Conservation (phyloP, 2,113 vertebrate genomes). For the Phylloscopus trochiloides region DNA sequence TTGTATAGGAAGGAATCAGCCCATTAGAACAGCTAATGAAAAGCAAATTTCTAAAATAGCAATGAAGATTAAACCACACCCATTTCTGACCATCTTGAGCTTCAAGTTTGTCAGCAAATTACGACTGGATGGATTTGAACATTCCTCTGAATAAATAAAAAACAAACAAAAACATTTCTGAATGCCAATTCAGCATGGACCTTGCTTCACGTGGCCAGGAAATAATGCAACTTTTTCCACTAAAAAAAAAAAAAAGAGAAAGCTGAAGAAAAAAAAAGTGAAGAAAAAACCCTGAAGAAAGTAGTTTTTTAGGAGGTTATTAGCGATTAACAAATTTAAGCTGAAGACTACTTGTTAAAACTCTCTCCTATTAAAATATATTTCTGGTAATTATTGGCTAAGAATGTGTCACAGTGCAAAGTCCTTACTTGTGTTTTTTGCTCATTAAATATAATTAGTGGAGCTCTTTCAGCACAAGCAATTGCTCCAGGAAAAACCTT, state of each 20-base stretch:
- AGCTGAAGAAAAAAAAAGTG: not conserved
- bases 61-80: not conserved
- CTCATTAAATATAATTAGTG: conserved; percentile 11
- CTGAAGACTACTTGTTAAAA: not conserved
- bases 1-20: not conserved
- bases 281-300: not conserved
- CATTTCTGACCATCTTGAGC: not conserved
- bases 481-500: not conserved
- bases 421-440: not conserved
- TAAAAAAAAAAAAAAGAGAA: not conserved
- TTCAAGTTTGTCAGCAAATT: not conserved
- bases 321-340: not conserved
- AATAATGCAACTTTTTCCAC: not conserved
- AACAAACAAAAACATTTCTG: not conserved
- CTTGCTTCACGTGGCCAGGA: not conserved
- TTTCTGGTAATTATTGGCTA: not conserved
- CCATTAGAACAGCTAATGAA: not conserved
- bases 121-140: not conserved
- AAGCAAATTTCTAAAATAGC: not conserved
- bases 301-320: accelerated
- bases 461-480: not conserved
- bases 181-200: not conserved
- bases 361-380: not conserved
- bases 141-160: not conserved
- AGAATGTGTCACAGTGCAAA: not conserved